Base-by-base conservation (phyloP, 2,113 vertebrate genomes). In the Periophthalmus modestus region DNA sequence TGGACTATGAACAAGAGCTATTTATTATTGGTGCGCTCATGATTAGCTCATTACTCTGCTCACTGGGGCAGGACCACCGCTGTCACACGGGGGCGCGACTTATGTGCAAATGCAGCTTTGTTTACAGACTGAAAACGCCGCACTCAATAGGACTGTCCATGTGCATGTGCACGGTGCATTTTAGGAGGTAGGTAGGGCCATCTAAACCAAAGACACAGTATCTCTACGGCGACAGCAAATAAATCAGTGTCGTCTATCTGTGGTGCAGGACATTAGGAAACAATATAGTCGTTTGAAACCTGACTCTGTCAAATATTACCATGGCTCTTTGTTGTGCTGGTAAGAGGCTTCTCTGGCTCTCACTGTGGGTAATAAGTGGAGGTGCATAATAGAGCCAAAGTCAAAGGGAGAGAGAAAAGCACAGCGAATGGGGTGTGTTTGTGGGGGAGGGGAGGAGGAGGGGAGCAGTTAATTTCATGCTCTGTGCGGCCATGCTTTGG, bases 11-110 rank as follows among this genome's bases (percentile, higher is more conserved):
- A 91, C 82, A 81, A 78, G 82, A 69, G 68, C 81, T 88, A 89
- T 89, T 89, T 91, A 89, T 91, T 89, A 88, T 84, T 79, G 77
- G 85, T 83, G 78, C 83, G 78, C 75, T 85, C 82, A 74, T 91
- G 87, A 88, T 92, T 89, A 91, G 85, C 83, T 89, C 82, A 83
- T 91, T 91, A 85, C 79, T 89, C 79, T 83, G 85, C 85, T 91
- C 78, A 77, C 82, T 81, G 82, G 78, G 75, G 77, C 78, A 80
- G 77, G 86, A 87, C 79, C 39, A 71, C 54, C 34, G 74, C 70
- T 74, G 83, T 80, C 86, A 81, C 62, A 3, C 66, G 69, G 72
- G 52, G 46, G 66, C n/a, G 34, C 43, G 19, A 34, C 52, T 47
- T 48, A 19, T 57, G 68, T 47, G 57, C 50, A 61, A 33, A 57